phyloP scores from a whole-genome alignment of 2,888 invertebrate genomes.

The Tribolium freemani region DNA sequence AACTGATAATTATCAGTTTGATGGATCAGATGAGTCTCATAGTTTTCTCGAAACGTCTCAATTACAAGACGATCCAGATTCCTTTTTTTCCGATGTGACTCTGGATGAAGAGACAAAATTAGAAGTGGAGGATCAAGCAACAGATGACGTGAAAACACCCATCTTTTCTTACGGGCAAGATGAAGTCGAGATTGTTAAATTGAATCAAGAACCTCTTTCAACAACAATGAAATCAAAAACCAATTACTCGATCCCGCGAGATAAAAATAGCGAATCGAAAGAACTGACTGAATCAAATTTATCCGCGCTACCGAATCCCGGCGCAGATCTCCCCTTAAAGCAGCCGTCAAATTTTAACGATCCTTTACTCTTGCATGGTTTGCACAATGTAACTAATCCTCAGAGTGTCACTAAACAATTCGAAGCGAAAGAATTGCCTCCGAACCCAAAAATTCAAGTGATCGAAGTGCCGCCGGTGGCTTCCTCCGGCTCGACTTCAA shows the following conservation, averaged over 20 bases:
- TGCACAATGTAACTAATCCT: conserved; percentile 55
- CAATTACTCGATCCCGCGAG: conserved; percentile 48
- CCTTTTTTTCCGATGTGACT: conserved; percentile 22
- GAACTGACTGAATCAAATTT: conserved; percentile 62
- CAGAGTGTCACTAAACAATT: conserved; percentile 49
- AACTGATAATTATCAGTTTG: conserved; percentile 39
- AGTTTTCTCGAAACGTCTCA: conserved; percentile 39
- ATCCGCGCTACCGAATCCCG: conserved; percentile 47
- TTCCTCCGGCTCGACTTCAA: conserved; percentile 65
- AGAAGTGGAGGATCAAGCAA: conserved; percentile 18
- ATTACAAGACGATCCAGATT: conserved; percentile 40
- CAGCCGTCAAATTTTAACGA: conserved; percentile 53
- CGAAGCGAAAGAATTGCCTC: conserved; percentile 49
- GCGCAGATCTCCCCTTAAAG: conserved; percentile 47
- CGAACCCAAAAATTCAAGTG: conserved; percentile 58
- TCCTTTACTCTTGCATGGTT: conserved; percentile 49
- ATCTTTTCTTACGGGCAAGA: conserved; percentile 65
- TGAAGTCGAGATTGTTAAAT: conserved; percentile 68
- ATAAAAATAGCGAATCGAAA: conserved; percentile 55
- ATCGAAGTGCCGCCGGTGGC: conserved; percentile 62
- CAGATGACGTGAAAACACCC: conserved; percentile 32
- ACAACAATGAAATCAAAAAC: conserved; percentile 59
- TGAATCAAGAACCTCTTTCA: conserved; percentile 59
- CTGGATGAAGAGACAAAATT: conserved; percentile 12
- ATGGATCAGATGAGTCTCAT: conserved; percentile 33